phyloP scores from a whole-genome alignment of 2,113 vertebrate genomes.

The Lynx canadensis region DNA sequence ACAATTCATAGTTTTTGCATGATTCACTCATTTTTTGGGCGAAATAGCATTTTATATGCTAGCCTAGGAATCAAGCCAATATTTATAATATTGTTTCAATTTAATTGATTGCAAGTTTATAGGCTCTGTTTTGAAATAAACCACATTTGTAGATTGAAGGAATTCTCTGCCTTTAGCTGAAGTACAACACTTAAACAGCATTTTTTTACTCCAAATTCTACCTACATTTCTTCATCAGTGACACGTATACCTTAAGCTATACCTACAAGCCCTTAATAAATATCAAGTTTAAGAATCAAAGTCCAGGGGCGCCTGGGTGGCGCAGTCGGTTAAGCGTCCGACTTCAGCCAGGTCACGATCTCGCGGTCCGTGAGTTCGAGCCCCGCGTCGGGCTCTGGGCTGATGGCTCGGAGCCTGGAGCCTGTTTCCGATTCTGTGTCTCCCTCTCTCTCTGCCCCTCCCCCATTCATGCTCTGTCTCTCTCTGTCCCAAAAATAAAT shows the following conservation, averaged over 20 bases:
- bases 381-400: too few relatives aligned
- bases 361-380: too few relatives aligned
- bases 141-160: background rate
- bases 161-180: background rate
- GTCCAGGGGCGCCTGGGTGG: too few relatives aligned
- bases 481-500: too few relatives aligned
- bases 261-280: background rate
- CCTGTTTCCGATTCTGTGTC: too few relatives aligned
- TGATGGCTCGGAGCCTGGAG: too few relatives aligned
- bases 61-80: background rate
- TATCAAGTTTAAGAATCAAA: background rate
- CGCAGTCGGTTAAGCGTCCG: too few relatives aligned
- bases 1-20: background rate
- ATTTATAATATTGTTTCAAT: background rate
- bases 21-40: background rate
- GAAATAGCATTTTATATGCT: background rate
- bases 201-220: slow-evolving; percentile 10
- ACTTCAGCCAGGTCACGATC: too few relatives aligned
- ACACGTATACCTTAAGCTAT: background rate
- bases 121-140: background rate
- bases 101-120: background rate
- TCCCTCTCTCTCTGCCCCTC: too few relatives aligned
- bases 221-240: background rate
- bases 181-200: background rate
- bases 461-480: too few relatives aligned